phyloP scores from a whole-genome alignment of 1,140 invertebrate species.

The Harlomillsia oculata region DNA sequence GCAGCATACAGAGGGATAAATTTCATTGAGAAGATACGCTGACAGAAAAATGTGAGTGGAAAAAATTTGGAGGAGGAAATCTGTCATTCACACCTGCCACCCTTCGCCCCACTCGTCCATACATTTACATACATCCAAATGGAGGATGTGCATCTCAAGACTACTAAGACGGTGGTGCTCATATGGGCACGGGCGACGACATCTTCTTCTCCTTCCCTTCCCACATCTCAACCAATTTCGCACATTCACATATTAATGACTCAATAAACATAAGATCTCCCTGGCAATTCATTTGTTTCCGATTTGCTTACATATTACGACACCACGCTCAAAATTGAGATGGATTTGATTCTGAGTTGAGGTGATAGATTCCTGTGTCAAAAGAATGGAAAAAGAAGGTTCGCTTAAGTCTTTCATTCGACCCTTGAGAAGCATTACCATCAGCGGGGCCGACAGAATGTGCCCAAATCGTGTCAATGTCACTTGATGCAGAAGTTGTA shows the following conservation, averaged over 20 bases:
- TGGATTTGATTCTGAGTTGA: too few relatives aligned
- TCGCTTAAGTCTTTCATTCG: neutral
- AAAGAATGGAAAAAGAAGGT: too few relatives aligned
- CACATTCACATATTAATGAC: neutral
- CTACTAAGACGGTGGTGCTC: neutral
- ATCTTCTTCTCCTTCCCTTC: neutral
- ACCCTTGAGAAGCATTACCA: neutral
- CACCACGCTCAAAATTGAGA: too few relatives aligned
- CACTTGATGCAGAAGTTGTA: too few relatives aligned
- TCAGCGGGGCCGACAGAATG: neutral
- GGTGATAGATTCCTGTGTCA: too few relatives aligned
- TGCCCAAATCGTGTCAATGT: too few relatives aligned
- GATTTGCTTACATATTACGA: too few relatives aligned
- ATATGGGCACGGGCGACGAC: neutral
- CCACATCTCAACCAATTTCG: neutral
- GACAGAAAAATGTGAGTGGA: slow-evolving; percentile 27
- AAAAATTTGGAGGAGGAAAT: slow-evolving; percentile 30
- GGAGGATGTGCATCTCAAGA: too few relatives aligned
- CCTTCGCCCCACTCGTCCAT: slow-evolving; percentile 5
- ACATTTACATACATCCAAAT: slow-evolving; percentile 9
- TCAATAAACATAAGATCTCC: neutral
- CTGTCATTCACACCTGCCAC: slow-evolving; percentile 35
- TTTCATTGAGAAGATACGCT: slow-evolving; percentile 24
- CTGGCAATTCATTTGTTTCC: too few relatives aligned
- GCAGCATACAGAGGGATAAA: slow-evolving; percentile 4